Percentiles rank a stretch among this genome's conserved stretches.
These are phyloP conservation scores for Salminus brasiliensis DNA, from an alignment of 2,113 vertebrate species.

Conservation along the genomic window DNA sequence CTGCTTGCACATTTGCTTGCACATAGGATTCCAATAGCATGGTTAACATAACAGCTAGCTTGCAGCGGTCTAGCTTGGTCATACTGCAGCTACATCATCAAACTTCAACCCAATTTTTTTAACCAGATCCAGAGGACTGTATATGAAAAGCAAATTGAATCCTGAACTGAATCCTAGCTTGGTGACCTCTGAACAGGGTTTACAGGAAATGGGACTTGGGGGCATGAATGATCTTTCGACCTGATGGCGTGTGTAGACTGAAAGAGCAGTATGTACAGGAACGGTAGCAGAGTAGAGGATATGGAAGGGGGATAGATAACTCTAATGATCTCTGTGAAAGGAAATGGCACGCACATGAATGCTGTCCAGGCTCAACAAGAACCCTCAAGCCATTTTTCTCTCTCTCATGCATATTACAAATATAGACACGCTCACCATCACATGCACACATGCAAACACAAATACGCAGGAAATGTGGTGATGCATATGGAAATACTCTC, in stretches of 20 bases:
- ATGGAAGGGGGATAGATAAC: neutral
- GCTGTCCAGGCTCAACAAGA: constrained; percentile 15
- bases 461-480: constrained; percentile 2
- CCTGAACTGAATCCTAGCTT: neutral
- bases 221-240: neutral
- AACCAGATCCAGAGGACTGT: neutral
- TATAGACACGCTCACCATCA: neutral
- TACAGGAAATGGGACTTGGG: neutral
- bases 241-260: neutral
- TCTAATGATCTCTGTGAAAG: neutral
- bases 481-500: constrained; percentile 2
- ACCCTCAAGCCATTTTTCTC: neutral
- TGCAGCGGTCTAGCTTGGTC: no score
- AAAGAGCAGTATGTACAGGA: constrained; percentile 8
- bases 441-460: constrained; percentile 26
- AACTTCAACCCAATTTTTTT: no score
- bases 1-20: no score
- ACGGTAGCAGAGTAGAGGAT: neutral
- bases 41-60: no score
- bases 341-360: neutral
- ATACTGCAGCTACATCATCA: no score
- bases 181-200: neutral
- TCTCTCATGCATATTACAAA: neutral
- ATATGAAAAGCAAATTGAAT: neutral
- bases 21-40: no score